A percentile compares a stretch with the other conserved stretches of the same genome.
These are phyloP conservation scores for Troides oblongomaculatus DNA, from an alignment of 2,888 invertebrate species.

Conservation along the genomic window DNA sequence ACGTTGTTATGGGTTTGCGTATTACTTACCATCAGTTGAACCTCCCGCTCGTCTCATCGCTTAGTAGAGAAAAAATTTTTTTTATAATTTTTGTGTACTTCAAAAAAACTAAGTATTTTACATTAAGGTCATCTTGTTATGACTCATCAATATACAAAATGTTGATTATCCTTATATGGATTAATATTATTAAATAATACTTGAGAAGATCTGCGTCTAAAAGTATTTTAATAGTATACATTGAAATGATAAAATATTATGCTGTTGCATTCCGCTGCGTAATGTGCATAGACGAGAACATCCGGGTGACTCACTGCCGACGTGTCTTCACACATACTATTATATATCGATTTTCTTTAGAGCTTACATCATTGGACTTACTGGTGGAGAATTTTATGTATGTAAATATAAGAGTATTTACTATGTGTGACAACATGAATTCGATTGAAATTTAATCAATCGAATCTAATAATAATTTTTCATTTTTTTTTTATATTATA, in stretches of 20 bases:
- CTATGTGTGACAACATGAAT: no score
- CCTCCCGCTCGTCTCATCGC: no score
- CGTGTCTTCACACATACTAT: conserved; percentile 48
- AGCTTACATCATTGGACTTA: neutral
- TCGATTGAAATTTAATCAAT: no score
- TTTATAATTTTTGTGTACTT: neutral
- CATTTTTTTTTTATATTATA: no score
- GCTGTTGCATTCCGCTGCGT: conserved; percentile 21
- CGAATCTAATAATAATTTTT: no score
- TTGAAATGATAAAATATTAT: conserved; percentile 9
- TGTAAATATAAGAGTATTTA: no score
- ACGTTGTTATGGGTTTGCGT: no score
- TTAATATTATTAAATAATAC: neutral
- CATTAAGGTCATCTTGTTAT: conserved; percentile 8
- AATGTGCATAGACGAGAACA: conserved; percentile 31
- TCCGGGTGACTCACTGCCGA: conserved; percentile 50
- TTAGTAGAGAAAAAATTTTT: neutral
- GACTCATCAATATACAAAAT: conserved; percentile 10
- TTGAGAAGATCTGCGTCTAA: conserved; percentile 10
- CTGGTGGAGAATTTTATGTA: no score
- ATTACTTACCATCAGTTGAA: no score
- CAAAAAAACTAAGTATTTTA: neutral
- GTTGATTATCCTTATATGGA: neutral
- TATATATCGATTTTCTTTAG: neutral
- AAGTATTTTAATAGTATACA: neutral